Base-by-base conservation (phyloP, 2,888 invertebrate genomes). In the Cephalotes varians region DNA sequence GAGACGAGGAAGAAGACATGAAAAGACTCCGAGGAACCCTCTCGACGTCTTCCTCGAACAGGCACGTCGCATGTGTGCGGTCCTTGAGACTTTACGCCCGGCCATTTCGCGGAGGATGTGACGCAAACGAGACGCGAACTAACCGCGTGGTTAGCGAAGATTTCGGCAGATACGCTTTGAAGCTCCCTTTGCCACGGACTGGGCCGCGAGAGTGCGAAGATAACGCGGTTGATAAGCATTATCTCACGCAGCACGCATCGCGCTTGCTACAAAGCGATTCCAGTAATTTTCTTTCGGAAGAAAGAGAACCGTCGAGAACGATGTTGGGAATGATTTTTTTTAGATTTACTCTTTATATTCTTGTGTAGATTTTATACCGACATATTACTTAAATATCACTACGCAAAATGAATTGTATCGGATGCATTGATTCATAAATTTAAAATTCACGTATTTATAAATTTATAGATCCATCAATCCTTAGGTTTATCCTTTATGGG, bases 41-140 rank as follows among this genome's bases (percentile, higher is more conserved):
- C 73, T 84, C 56, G 65, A 81, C 69, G 58, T 85, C 77, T 83
- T 84, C 82, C 47, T 82, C 82, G 85, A 87, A 69, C 60, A 40
- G 67, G 49, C 51, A 10, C 54, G 25, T 51, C 74, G 40, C 54
- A 12, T 51, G 67, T 44, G 44, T 49, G 18, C 62, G 65, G 49
- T 49, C 44, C 65, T 81, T 62, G 80, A 88, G 65, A 81, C 76
- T 65, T 37, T 64, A 31, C 34, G 21, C 40, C 31, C 51, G 56
- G 25, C 58, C 49, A 28, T 82, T 49, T 80, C 79, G n/a, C 69
- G 51, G 28, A 79, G 79, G 82, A 82, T 82, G 64, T 82, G 80
- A 80, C 80, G 82, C 71, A 71, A 64, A 82, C 54, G 34, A 40
- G 56, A 51, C 44, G 49, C 51, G 60, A 79, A 54, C 40, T 47